phyloP scores from a whole-genome alignment of 2,113 vertebrate species.

The Rhodinocichla rosea region DNA sequence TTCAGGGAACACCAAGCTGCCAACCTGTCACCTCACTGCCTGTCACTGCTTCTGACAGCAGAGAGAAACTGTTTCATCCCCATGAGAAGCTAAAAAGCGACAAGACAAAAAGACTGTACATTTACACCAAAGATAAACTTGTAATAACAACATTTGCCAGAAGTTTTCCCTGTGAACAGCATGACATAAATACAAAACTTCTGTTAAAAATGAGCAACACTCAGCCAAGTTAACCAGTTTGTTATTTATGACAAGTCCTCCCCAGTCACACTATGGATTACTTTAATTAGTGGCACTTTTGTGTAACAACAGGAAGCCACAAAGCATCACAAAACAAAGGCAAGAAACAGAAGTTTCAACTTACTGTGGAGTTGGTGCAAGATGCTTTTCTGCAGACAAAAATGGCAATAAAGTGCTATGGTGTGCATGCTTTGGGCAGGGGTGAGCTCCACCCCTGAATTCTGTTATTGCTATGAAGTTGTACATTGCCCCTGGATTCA shows the following conservation, averaged over 20 bases:
- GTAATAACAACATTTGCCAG: not conserved
- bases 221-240: not conserved
- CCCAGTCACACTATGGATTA: not conserved
- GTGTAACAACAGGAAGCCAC: not conserved
- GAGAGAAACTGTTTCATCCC: not conserved
- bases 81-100: not conserved
- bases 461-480: not conserved
- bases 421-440: not conserved
- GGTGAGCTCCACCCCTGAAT: not conserved
- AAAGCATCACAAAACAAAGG: not conserved
- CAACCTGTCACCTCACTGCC: not conserved
- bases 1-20: not conserved
- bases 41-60: not conserved
- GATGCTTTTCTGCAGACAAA: not conserved
- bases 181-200: not conserved
- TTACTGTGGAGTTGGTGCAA: not conserved
- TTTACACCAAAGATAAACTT: not conserved
- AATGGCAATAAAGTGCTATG: not conserved
- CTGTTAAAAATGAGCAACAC: not conserved
- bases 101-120: not conserved
- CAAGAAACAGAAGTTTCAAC: not conserved
- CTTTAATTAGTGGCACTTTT: not conserved
- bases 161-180: not conserved
- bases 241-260: not conserved
- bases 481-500: not conserved